Evolutionary conservation across 2,888 invertebrate genomes (phyloP), one percentile per base, ranked within the genome.

Genomic region (Drosophila seclusa): DNA sequence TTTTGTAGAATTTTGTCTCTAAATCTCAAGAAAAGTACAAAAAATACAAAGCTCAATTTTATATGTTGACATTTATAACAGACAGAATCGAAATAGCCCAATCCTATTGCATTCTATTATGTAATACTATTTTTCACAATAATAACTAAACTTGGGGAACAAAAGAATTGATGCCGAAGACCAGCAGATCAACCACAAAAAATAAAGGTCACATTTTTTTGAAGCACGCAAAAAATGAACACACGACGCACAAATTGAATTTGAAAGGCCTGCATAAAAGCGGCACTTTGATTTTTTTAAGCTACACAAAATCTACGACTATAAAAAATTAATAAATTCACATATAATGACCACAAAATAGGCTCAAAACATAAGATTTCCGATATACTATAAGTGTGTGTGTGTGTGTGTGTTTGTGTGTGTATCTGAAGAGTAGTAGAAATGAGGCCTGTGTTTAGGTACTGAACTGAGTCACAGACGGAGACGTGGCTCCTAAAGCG

Each of bases 311-410:
- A 76, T 87, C 89, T 75, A 84, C 77, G 79, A 69, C 74, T 84
- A 84, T 87, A 85, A 78, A 80, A 87, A 76, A 87, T 89, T 82
- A 85, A 85, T 87, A 89, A 89, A 85, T 89, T 85, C 87, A 79
- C 77, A 87, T 79, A 64, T 75, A 85, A 76, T 34, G 70, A 42
- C 68, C 54, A 67, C 62, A 38, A 82, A 71, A 72, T 83, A 75
- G 72, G 87, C 87, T 79, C 54, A 80, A 70, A 69, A 40, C 63
- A 76, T 73, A 83, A 83, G 79, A 85, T 87, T 80, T 85, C 73
- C 85, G 80, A 89, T 78, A 50, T 31, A 40, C 27, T 8, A 29
- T 21, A 1, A 8, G 2, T n/a, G 21, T 38, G 29, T 48, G 45
- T 64, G 50, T 68, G 49, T 63, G 59, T 58, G 34, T 38, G 34